Base-by-base conservation (phyloP, 2,888 invertebrate species). In the Hoplodrina blanda region DNA sequence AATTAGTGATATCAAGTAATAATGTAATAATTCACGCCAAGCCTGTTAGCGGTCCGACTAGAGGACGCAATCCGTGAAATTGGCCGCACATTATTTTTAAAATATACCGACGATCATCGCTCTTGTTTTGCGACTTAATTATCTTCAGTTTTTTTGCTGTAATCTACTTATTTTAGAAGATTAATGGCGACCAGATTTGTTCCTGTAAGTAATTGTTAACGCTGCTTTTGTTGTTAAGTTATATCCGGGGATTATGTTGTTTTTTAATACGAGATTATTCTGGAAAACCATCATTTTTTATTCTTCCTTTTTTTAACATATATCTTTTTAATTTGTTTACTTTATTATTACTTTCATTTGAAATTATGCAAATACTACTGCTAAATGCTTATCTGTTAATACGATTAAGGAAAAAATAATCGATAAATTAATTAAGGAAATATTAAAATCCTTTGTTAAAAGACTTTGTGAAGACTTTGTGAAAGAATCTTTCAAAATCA, bases 11-110 rank as follows among this genome's bases (percentile, higher is more conserved):
- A 87, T 88, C 85, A 85, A 69, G 88, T 85, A 88, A 93, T 94
- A 93, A 92, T 90, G 88, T 85, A 88, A 93, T 94, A 93, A 92
- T 90, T 95, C 93, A 94, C 91, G 89, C 88, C 88, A 78, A 85
- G 87, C 87, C 89, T 90, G 91, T 92, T 90, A 88, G 87, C 89
- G 87, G 86, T 87, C 78, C 82, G 85, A 83, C 88, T 86, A 85
- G 89, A 83, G 91, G 81, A 87, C 90, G 84, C 85, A 62, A 81
- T 73, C 91, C 94, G 92, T 95, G 94, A 95, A 95, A 95, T 95
- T 95, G 91, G 89, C 82, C 89, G 89, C 90, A 90, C 77, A 90
- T 92, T 92, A 92, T 92, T 93, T 93, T 93, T 90, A 90, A 92
- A 92, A 90, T 87, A 89, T 90, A 87, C 87, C 84, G 85, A 82